These are phyloP conservation scores for Falcaria lacertinaria DNA, from an alignment of 2,888 invertebrate species.

Conservation along the genomic window DNA sequence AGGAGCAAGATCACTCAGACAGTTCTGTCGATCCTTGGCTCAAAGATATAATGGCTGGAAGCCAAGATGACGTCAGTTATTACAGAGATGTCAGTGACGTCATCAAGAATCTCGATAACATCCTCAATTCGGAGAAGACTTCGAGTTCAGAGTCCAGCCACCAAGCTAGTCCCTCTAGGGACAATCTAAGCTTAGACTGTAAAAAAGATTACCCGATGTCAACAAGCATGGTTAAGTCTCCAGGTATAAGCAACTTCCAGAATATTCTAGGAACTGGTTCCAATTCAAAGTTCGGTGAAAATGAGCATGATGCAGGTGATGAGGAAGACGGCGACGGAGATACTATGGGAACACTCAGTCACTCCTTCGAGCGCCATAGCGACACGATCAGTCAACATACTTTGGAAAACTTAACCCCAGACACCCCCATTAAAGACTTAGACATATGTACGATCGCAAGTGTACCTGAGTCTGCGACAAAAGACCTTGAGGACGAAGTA, in stretches of 20 bases:
- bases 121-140: conserved; percentile 80
- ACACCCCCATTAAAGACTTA: conserved; percentile 63
- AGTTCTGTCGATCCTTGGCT: conserved; percentile 80
- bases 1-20: conserved; percentile 59
- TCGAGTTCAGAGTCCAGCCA: conserved; percentile 80
- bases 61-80: conserved; percentile 81
- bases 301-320: conserved; percentile 38
- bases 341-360: conserved; percentile 66
- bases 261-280: conserved; percentile 57
- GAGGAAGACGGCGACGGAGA: conserved; percentile 62
- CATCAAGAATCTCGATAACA: conserved; percentile 82
- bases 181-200: conserved; percentile 68
- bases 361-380: conserved; percentile 69
- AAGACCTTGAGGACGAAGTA: conserved; percentile 14
- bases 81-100: conserved; percentile 81
- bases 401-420: conserved; percentile 65
- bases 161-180: conserved; percentile 75
- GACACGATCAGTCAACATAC: conserved; percentile 67
- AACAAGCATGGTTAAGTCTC: conserved; percentile 68
- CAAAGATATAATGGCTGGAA: conserved; percentile 78
- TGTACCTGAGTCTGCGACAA: conserved; percentile 19
- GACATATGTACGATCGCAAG: conserved; percentile 33
- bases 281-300: conserved; percentile 34
- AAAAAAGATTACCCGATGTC: conserved; percentile 66
- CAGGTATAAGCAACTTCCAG: conserved; percentile 70